Base-by-base conservation (phyloP, 2,888 invertebrate genomes). In the Ennomos quercinarius region DNA sequence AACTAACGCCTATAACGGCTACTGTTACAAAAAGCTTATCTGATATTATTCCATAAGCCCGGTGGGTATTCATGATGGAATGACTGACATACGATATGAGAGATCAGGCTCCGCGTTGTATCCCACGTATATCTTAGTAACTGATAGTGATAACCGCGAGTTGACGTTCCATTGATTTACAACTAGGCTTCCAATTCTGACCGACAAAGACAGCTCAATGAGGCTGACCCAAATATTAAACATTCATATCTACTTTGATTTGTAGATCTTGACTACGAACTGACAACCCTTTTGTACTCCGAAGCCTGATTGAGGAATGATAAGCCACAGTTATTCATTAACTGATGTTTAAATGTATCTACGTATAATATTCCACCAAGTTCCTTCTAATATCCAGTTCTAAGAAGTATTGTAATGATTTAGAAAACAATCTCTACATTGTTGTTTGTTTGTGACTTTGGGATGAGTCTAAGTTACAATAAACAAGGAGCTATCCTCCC, bases 91-190 rank as follows among this genome's bases (percentile, higher is more conserved):
- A 27, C 46, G 71, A 75, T 64, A 67, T 41, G 60, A 68, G 64
- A 61, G 62, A 69, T 70, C 58, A 67, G 69, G 67, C 64, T 45
- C 57, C 56, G 59, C 57, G 59, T 69, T 59, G 40, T 53, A 61
- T 76, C 76, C 68, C 76, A 76, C 76, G 74, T 76, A 73, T 74
- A 76, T 78, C 74, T 76, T 64, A 45, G 63, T 68, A 63, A 47
- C 66, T 17, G 3, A 17, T n/a, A n/a, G 2, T 67, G 77, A 79
- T 81, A 77, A 78, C 74, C 64, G 52, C 57, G 43, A 63, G 61
- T 63, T 68, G 65, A 73, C 67, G 68, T 70, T 68, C 50, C 61
- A 45, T 48, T 73, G 71, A 76, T 74, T 76, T 70, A 71, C 67
- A 69, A 64, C 67, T 68, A 66, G 61, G 61, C 68, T 63, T 51